Conservation (phyloP, 2,113 vertebrate genomes). For the Apistogramma diplotaenia region DNA sequence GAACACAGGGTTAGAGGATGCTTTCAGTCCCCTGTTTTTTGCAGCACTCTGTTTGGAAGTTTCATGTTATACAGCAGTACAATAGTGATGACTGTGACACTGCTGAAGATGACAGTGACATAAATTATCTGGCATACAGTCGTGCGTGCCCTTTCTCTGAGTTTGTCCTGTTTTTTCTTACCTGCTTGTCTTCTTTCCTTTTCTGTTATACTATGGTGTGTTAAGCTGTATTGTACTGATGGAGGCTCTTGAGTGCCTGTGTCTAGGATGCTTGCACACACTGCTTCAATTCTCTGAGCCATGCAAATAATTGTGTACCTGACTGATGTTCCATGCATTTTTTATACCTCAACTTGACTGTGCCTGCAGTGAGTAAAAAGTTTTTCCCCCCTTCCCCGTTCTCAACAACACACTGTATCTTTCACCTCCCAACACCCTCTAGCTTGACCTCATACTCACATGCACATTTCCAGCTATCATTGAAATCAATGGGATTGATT, state of each 20-base stretch:
- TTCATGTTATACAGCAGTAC: constrained; percentile 17
- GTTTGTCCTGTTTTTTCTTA: constrained; percentile 11
- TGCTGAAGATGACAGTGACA: not conserved
- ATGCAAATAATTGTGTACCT: constrained; percentile 70
- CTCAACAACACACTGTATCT: constrained; percentile 1
- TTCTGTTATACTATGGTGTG: constrained; percentile 23
- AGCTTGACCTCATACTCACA: constrained; percentile 46
- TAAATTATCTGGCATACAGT: constrained; percentile 31
- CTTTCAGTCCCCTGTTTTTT: not conserved
- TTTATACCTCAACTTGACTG: constrained; percentile 56
- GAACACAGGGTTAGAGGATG: not conserved
- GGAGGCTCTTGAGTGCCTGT: constrained; percentile 44
- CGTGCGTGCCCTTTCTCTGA: not conserved
- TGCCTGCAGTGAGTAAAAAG: constrained; percentile 43
- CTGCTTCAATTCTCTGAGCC: constrained; percentile 55
- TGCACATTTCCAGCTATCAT: constrained; percentile 60
- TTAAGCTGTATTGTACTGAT: constrained; percentile 39
- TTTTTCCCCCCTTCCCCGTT: not conserved
- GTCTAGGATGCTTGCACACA: constrained; percentile 45
- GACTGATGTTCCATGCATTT: constrained; percentile 72
- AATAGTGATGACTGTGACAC: constrained; percentile 8
- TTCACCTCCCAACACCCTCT: constrained; percentile 47
- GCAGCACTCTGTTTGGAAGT: not conserved
- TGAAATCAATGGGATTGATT: constrained; percentile 76
- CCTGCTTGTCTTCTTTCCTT: not conserved